Percentiles rank a stretch among this genome's conserved stretches.
Evolutionary conservation across 2,888 invertebrate species (phyloP).

Genomic region (Callinectes sapidus): DNA sequence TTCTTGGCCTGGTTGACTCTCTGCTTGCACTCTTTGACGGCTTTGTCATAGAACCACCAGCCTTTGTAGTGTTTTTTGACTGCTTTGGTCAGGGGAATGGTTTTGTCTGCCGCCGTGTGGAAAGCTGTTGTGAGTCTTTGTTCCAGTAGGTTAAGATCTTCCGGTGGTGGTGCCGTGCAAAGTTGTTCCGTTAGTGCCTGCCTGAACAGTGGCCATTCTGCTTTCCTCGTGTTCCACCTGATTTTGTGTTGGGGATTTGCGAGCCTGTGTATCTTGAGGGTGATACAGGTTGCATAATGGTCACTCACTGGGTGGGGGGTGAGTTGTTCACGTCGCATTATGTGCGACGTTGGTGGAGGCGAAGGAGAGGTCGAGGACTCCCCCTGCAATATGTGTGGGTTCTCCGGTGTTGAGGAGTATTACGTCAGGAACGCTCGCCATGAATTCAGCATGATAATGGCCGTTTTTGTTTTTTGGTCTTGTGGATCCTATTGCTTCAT

Average conservation of each 20-base stretch:
- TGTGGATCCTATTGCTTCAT: background rate
- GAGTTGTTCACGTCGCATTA: background rate
- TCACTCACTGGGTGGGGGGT: background rate
- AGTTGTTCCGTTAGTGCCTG: background rate
- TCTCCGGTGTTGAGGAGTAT: background rate
- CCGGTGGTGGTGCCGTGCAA: background rate
- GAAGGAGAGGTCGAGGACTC: background rate
- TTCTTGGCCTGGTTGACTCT: background rate
- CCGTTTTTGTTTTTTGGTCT: background rate
- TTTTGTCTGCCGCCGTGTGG: background rate
- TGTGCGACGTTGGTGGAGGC: background rate
- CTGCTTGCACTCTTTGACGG: background rate
- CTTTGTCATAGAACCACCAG: background rate
- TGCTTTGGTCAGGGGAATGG: background rate
- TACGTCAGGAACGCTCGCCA: background rate
- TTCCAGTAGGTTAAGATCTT: background rate
- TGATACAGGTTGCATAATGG: background rate
- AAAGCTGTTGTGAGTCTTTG: background rate
- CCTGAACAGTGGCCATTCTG: background rate
- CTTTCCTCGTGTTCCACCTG: background rate
- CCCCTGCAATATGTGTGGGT: background rate
- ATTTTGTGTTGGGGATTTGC: background rate
- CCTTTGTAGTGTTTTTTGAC: background rate
- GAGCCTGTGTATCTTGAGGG: background rate
- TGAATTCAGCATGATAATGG: background rate